A percentile compares a stretch with the other conserved stretches of the same genome.
phyloP scores from a whole-genome alignment of 2,888 invertebrate genomes.

The Papilio elwesi region DNA sequence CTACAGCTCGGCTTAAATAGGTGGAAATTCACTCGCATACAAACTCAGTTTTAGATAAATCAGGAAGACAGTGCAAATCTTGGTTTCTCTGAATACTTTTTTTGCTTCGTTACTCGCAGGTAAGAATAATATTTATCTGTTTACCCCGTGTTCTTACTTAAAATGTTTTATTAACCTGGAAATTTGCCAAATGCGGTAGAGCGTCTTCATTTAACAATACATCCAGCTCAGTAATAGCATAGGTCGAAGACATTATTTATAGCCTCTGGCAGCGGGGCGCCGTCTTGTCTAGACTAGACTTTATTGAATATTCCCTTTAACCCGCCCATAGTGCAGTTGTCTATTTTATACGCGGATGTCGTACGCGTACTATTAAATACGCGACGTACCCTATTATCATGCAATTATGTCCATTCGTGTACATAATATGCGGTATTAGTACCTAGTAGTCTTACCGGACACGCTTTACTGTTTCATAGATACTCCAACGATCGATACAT shows the following conservation, averaged over 20 bases:
- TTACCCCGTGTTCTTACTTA: neutral
- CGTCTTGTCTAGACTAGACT: slow-evolving; percentile 67
- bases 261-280: slow-evolving; percentile 60
- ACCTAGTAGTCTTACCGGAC: slow-evolving; percentile 10
- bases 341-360: slow-evolving; percentile 35
- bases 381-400: slow-evolving; percentile 33
- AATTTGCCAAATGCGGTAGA: slow-evolving; percentile 55
- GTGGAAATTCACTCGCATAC: too few relatives aligned
- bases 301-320: slow-evolving; percentile 58
- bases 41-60: too few relatives aligned
- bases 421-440: slow-evolving; percentile 25
- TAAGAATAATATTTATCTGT: neutral
- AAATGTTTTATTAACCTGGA: slow-evolving; percentile 47
- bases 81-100: neutral
- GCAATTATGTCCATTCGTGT: slow-evolving; percentile 39
- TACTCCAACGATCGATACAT: slow-evolving; percentile 13
- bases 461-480: slow-evolving; percentile 27
- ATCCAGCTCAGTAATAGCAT: slow-evolving; percentile 52
- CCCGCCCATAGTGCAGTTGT: slow-evolving; percentile 45
- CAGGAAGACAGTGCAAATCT: neutral
- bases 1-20: too few relatives aligned
- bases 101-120: slow-evolving; percentile 1
- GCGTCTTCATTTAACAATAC: slow-evolving; percentile 49
- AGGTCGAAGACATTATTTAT: slow-evolving; percentile 63
- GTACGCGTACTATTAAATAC: slow-evolving; percentile 31